Base-by-base conservation (phyloP, 2,113 vertebrate species). In the Cavia porcellus region DNA sequence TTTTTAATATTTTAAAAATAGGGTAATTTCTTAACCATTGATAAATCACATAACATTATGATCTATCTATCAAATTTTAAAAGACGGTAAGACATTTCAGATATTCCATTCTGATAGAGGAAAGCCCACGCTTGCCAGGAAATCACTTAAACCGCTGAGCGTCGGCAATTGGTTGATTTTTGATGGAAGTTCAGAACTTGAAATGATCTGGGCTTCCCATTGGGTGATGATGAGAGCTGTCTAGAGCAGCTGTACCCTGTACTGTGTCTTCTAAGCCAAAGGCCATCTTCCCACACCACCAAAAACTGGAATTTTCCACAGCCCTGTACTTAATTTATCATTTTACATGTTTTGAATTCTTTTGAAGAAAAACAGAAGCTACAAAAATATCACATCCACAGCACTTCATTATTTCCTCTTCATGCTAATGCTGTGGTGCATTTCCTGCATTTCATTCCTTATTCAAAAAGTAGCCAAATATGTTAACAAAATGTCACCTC, bases 401-500 rank as follows among this genome's bases (percentile, higher is more conserved):
- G 42, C 81, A n/a, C 52, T 59, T 70, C 61, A 50, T 87, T 45
- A 28, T 77, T 79, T 94, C 62, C 52, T 84, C 7, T 45, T 84
- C 3, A 25, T 94, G 47, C 57, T 57, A 2, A 32, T 47, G 35
- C 80, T 94, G 13, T 89, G 70, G 47, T 82, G 52, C 15, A 74
- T 87, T 81, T 92, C 68, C 74, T 77, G n/a, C 19, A 57, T 81
- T 38, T 77, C 35, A 30, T 94, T 84, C 79, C 79, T 97, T 92
- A 95, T 45, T 92, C 25, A 17, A 28, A 4, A 90, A 84, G n/a
- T 62, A 70, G 30, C 59, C 50, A 93, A 42, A 92, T 92, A 50
- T 77, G 15, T 72, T 94, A 93, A 52, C 62, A 95, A 74, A 93
- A 81, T 95, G 90, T 90, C 79, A 93, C n/a, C 19, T 96, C 66